A percentile compares a stretch with the other conserved stretches of the same genome.
Conservation (phyloP, 2,888 invertebrate species). For the Psylliodes chrysocephalus region DNA sequence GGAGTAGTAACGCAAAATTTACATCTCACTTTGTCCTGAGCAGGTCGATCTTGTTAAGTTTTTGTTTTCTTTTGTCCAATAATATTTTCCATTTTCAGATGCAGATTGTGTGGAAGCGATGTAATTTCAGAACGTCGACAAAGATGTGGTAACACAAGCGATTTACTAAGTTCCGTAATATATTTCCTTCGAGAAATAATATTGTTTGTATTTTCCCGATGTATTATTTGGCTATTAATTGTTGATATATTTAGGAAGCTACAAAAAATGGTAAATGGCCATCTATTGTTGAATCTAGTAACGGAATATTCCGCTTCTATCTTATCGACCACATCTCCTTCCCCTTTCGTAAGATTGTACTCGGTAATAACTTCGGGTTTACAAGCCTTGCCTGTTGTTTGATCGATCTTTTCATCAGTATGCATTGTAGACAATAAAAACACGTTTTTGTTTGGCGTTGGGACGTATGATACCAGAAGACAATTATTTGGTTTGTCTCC, state of each 20-base stretch:
- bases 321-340: background rate
- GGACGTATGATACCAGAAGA: background rate
- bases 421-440: constrained; percentile 3
- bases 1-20: no score
- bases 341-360: constrained; percentile 13
- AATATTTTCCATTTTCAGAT: no score
- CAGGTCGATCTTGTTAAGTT: no score
- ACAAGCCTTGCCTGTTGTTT: background rate
- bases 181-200: no score
- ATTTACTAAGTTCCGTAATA: no score
- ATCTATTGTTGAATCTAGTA: background rate
- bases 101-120: no score
- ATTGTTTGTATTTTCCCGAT: background rate
- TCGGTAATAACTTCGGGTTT: constrained; percentile 12
- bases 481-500: background rate
- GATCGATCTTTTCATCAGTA: constrained; percentile 4
- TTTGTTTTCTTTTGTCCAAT: no score
- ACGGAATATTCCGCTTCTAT: background rate
- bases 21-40: no score
- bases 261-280: constrained; percentile 9
- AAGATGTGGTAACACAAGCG: no score
- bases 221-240: background rate
- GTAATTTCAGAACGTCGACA: no score
- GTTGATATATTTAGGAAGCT: constrained; percentile 6
- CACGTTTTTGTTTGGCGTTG: constrained; percentile 1